phyloP scores from a whole-genome alignment of 2,113 vertebrate species.

The Labrus mixtus region DNA sequence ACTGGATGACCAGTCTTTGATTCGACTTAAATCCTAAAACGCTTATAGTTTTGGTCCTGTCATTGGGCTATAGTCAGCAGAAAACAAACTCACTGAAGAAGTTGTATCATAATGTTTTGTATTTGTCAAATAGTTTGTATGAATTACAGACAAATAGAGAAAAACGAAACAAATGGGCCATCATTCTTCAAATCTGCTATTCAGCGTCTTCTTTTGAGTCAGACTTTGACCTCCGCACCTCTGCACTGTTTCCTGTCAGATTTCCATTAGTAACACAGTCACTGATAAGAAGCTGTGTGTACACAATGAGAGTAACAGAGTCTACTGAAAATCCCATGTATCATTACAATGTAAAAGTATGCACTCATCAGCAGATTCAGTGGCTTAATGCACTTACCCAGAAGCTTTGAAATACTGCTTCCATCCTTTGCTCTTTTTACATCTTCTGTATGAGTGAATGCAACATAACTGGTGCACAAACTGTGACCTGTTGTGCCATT shows the following conservation, averaged over 20 bases:
- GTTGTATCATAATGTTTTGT: background rate
- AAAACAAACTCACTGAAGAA: background rate
- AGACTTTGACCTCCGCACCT: conserved; percentile 81
- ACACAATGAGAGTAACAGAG: conserved; percentile 44
- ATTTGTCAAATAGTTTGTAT: background rate
- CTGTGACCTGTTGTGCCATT: background rate
- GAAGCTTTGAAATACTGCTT: conserved; percentile 1
- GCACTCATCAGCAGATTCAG: conserved; percentile 24
- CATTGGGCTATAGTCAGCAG: background rate
- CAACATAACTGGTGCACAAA: background rate
- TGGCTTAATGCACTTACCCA: conserved; percentile 11
- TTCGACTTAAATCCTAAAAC: background rate
- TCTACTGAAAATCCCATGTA: conserved; percentile 30
- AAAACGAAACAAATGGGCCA: background rate
- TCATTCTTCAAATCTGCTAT: background rate
- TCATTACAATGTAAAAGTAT: conserved; percentile 27
- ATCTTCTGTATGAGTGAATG: background rate
- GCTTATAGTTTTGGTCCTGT: background rate
- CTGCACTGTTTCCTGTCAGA: conserved; percentile 55
- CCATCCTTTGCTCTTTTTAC: background rate
- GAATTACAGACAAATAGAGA: background rate
- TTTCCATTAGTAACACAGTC: conserved; percentile 51
- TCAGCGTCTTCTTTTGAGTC: conserved; percentile 45
- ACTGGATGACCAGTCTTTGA: background rate
- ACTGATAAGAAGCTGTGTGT: conserved; percentile 59